Evolutionary conservation across 2,113 vertebrate species (phyloP).

Genomic region (Entosphenus tridentatus): DNA sequence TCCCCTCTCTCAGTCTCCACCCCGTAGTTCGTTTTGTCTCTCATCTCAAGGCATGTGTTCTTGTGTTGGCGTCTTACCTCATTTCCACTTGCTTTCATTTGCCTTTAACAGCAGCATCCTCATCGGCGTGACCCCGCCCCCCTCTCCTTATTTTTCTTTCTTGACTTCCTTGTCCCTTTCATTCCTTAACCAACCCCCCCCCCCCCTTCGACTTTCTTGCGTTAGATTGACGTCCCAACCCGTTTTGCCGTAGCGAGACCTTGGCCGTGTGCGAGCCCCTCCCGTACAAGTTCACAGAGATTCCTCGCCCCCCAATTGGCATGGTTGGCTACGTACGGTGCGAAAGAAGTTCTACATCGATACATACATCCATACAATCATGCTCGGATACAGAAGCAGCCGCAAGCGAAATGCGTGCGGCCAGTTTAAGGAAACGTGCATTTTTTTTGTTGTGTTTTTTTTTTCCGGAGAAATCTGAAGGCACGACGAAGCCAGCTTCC

Average conservation of each 20-base stretch:
- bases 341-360: background rate
- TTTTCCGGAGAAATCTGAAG: no score
- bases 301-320: no score
- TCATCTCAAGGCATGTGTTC: no score
- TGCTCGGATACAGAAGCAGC: background rate
- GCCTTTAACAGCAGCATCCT: no score
- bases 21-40: background rate
- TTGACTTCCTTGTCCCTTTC: background rate
- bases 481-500: no score
- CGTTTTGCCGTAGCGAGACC: background rate
- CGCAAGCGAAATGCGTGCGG: no score
- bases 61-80: no score
- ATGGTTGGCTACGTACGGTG: background rate
- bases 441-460: no score
- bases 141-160: background rate
- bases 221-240: background rate
- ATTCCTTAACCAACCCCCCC: background rate
- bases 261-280: no score
- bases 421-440: no score
- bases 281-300: no score
- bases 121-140: background rate
- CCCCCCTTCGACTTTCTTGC: background rate
- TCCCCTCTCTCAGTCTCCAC: background rate
- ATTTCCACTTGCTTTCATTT: no score
- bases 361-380: conserved; percentile 1